phyloP scores from a whole-genome alignment of 2,113 vertebrate genomes.

The Rostratula benghalensis region DNA sequence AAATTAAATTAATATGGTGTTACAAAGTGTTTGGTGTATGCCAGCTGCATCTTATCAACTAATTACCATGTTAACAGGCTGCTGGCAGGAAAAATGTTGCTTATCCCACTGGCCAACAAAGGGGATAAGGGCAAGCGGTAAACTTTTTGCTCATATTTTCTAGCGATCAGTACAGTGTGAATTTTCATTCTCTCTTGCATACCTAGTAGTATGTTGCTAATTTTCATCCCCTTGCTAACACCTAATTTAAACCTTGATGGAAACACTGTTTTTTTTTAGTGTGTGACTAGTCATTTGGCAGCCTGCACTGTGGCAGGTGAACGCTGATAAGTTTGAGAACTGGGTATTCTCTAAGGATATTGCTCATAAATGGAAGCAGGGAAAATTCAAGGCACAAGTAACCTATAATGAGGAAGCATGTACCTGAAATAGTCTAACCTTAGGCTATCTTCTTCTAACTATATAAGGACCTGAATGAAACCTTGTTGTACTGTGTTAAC shows the following conservation, averaged over 20 bases:
- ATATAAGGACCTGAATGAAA: background rate
- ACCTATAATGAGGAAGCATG: background rate
- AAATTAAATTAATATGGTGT: background rate
- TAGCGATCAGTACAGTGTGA: background rate
- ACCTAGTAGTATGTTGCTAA: background rate
- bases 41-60: background rate
- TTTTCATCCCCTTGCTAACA: background rate
- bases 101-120: background rate
- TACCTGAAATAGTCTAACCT: slow-evolving; percentile 5
- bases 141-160: background rate
- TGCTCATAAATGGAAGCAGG: background rate
- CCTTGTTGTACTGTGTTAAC: background rate
- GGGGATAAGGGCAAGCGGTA: background rate
- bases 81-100: background rate
- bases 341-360: background rate
- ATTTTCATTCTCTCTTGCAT: background rate
- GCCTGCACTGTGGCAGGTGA: background rate
- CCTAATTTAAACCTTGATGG: background rate
- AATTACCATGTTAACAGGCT: background rate
- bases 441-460: background rate
- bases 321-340: background rate
- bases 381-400: background rate
- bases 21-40: background rate
- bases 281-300: background rate
- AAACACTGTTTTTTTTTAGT: background rate